Base-by-base conservation (phyloP, 2,888 invertebrate species). In the Ditula angustiorana region DNA sequence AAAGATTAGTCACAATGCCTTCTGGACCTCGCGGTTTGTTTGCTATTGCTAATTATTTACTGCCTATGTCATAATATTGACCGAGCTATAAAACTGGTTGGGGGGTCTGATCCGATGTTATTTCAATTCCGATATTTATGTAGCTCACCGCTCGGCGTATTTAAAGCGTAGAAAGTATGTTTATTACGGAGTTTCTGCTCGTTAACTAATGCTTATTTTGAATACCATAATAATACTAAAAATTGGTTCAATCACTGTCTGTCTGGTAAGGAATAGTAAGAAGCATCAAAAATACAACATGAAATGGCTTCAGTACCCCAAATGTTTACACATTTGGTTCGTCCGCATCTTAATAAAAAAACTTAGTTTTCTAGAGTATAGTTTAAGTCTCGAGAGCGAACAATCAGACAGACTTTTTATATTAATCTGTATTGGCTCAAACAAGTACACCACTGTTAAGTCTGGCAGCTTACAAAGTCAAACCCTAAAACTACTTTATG, bases 51-150 rank as follows among this genome's bases (percentile, higher is more conserved):
- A 58, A 58, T 64, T 58, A 64, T 64, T 64, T 53, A 64, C 33
- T 53, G 46, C 35, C 21, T 13, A 62, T 61, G 61, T 35, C 61
- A 50, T 62, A 52, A 64, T 70, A 72, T 71, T 67, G 66, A 70
- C 63, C 74, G 63, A 61, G 64, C 69, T 57, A 67, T 72, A 72
- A 49, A 69, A 72, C 75, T 50, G 59, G 61, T 67, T 74, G 79
- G 79, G 79, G 74, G 82, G 82, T 81, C 79, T 73, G 69, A 70
- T 75, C 75, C 75, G 66, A 71, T 73, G 75, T 75, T 77, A 75
- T 76, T 69, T 69, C 71, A 69, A 75, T 74, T 70, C 70, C 60
- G 66, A 65, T 69, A 69, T 69, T 71, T 71, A 71, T 68, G 53
- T 64, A 58, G 63, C 35, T 50, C 46, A 64, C 53, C 58, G 53